Evolutionary conservation across 2,113 vertebrate species (phyloP).

Genomic region (Archilochus colubris): DNA sequence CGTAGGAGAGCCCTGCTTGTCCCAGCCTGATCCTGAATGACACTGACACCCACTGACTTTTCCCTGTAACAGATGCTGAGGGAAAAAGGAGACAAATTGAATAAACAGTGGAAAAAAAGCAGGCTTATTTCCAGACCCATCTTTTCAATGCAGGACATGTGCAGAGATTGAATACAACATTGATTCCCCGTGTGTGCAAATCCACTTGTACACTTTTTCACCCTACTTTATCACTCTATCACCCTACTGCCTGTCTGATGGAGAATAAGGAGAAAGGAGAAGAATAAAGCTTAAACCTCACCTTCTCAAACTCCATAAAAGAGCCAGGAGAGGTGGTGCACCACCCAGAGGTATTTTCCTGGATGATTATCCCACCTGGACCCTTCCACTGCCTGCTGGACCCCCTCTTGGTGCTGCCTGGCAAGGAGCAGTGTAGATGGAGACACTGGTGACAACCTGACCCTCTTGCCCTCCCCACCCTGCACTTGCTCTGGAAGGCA

Average conservation of each 20-base stretch:
- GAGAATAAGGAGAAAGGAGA: not conserved
- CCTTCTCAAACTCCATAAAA: not conserved
- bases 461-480: not conserved
- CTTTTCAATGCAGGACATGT: not conserved
- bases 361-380: not conserved
- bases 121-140: not conserved
- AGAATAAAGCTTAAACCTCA: not conserved
- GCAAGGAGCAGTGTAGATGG: not conserved
- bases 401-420: not conserved
- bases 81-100: not conserved
- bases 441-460: not conserved
- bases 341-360: not conserved
- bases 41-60: conserved; percentile 8
- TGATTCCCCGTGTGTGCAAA: not conserved
- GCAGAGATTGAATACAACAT: not conserved
- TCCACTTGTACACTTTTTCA: not conserved
- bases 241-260: accelerated
- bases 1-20: not conserved
- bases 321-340: not conserved
- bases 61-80: not conserved
- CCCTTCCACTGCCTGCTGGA: too few relatives aligned
- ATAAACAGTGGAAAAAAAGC: accelerated
- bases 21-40: conserved; percentile 18
- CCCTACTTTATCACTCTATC: not conserved
- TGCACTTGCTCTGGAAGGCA: not conserved